These are phyloP conservation scores for Phaetusa simplex DNA, from an alignment of 2,113 vertebrate genomes.

Conservation along the genomic window DNA sequence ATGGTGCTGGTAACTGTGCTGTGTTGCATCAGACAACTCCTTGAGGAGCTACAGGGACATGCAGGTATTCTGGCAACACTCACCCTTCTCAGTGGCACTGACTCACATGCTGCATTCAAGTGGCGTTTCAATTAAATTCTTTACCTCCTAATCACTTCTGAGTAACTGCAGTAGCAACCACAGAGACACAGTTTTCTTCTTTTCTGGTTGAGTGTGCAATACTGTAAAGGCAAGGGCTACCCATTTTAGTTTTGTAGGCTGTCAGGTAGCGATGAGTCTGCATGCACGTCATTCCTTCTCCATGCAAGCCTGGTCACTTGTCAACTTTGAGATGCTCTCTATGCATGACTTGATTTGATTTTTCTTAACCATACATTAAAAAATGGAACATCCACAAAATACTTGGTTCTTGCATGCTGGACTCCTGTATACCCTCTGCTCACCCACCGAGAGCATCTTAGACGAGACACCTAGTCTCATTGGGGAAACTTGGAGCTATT, in stretches of 20 bases:
- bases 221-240: neutral
- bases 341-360: neutral
- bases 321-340: neutral
- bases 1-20: conserved; percentile 38
- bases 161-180: neutral
- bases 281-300: neutral
- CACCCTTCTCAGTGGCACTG: neutral
- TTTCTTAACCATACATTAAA: conserved; percentile 20
- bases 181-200: neutral
- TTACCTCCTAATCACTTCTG: neutral
- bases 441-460: neutral
- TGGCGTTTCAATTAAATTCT: neutral
- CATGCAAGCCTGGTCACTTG: neutral
- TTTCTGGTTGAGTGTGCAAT: neutral
- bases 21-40: conserved; percentile 29
- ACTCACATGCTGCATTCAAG: conserved; percentile 21
- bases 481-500: neutral
- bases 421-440: neutral
- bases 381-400: neutral
- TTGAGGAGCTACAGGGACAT: conserved; percentile 42
- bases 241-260: neutral
- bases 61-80: conserved; percentile 46
- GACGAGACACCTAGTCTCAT: neutral
- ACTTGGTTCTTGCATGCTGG: neutral
- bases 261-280: neutral